A percentile compares a stretch with the other conserved stretches of the same genome.
phyloP scores from a whole-genome alignment of 2,797 vertebrate genomes.

The Telmatherina bonti region DNA sequence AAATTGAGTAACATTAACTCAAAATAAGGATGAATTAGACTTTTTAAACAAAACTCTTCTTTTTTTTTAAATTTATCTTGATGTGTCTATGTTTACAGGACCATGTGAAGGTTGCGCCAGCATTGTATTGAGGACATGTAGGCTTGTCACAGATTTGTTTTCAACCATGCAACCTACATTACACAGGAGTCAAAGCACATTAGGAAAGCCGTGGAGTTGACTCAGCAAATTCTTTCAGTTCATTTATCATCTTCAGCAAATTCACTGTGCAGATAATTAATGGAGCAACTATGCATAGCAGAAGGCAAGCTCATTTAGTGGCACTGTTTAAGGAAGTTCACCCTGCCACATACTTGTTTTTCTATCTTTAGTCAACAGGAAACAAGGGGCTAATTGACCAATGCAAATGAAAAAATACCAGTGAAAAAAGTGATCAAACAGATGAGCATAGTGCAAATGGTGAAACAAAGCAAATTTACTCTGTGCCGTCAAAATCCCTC shows the following conservation, averaged over 20 bases:
- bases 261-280: constrained; percentile 53
- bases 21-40: too few relatives aligned
- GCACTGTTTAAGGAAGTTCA: neutral
- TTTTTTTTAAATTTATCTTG: too few relatives aligned
- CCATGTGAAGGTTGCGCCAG: neutral
- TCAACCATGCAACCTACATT: neutral
- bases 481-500: neutral
- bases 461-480: neutral
- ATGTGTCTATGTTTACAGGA: neutral
- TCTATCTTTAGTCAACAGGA: neutral
- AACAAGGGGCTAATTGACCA: neutral
- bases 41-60: too few relatives aligned
- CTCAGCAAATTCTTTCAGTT: constrained; percentile 25
- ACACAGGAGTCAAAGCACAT: constrained; percentile 4
- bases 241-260: constrained; percentile 53
- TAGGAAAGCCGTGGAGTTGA: constrained; percentile 10
- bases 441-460: neutral
- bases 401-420: constrained; percentile 6
- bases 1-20: too few relatives aligned
- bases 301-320: constrained; percentile 9
- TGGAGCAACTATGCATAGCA: constrained; percentile 36
- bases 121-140: neutral
- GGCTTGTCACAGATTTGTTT: neutral
- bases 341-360: neutral
- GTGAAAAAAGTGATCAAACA: neutral